Conservation (phyloP, 2,888 invertebrate species). For the Cerastis rubricosa region DNA sequence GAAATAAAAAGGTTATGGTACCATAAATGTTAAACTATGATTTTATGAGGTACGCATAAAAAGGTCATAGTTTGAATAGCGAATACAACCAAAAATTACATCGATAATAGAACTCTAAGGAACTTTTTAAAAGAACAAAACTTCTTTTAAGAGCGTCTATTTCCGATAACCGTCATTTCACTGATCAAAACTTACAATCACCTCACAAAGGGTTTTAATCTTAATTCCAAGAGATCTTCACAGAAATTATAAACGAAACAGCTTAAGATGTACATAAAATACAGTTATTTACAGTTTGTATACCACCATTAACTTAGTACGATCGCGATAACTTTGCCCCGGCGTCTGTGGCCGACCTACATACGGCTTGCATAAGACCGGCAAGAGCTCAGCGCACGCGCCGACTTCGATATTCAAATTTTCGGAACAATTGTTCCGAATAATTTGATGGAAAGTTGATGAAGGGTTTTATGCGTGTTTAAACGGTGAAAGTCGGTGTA, state of each 20-base stretch:
- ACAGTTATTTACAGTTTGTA: conserved; percentile 66
- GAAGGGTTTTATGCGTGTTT: conserved; percentile 60
- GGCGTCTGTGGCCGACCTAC: conserved; percentile 74
- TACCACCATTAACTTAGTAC: conserved; percentile 65
- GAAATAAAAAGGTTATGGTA: conserved; percentile 23
- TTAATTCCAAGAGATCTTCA: conserved; percentile 26
- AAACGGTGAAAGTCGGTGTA: conserved; percentile 52
- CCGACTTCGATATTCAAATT: conserved; percentile 73
- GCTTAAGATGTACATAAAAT: conserved; percentile 64
- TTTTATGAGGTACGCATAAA: conserved; percentile 17
- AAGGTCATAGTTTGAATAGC: conserved; percentile 16
- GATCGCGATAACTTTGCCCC: conserved; percentile 69
- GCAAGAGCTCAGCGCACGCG: conserved; percentile 68
- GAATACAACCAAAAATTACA: background rate
- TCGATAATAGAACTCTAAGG: background rate
- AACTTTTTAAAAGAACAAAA: background rate
- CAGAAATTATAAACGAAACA: conserved; percentile 48
- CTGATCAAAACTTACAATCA: conserved; percentile 15
- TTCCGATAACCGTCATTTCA: conserved; percentile 14
- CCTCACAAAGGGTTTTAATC: conserved; percentile 18
- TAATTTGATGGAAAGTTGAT: conserved; percentile 67
- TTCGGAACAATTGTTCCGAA: conserved; percentile 68
- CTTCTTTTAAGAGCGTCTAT: too few relatives aligned
- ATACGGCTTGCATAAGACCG: conserved; percentile 74
- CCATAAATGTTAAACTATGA: conserved; percentile 40